Evolutionary conservation across 2,113 vertebrate species (phyloP).

Genomic region (Castor canadensis): DNA sequence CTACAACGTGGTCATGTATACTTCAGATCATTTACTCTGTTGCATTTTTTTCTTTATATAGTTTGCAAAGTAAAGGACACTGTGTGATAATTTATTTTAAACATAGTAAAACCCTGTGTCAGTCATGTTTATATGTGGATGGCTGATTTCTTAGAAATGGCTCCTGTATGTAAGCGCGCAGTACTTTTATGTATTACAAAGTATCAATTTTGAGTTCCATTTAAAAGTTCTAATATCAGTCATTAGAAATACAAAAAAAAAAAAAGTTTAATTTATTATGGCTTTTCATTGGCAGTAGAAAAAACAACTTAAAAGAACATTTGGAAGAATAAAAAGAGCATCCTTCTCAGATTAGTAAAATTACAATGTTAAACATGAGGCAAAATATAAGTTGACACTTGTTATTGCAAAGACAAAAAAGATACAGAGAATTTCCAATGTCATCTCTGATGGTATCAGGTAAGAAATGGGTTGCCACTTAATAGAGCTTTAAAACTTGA

Average conservation of each 20-base stretch:
- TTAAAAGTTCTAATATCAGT: background rate
- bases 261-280: background rate
- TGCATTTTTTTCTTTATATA: background rate
- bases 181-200: background rate
- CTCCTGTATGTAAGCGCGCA: background rate
- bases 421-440: background rate
- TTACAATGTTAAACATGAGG: background rate
- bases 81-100: background rate
- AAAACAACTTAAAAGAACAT: background rate
- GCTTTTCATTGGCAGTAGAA: background rate
- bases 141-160: background rate
- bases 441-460: background rate
- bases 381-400: background rate
- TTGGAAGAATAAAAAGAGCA: background rate
- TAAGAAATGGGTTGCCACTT: background rate
- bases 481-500: slow-evolving; percentile 32
- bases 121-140: background rate
- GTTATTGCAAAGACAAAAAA: background rate
- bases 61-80: background rate
- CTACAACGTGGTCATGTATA: background rate
- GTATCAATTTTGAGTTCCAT: background rate
- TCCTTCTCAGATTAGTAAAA: background rate
- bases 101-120: background rate
- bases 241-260: background rate
- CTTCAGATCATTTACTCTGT: background rate